Base-by-base conservation (phyloP, 2,113 vertebrate genomes). In the Colinus virginianus region DNA sequence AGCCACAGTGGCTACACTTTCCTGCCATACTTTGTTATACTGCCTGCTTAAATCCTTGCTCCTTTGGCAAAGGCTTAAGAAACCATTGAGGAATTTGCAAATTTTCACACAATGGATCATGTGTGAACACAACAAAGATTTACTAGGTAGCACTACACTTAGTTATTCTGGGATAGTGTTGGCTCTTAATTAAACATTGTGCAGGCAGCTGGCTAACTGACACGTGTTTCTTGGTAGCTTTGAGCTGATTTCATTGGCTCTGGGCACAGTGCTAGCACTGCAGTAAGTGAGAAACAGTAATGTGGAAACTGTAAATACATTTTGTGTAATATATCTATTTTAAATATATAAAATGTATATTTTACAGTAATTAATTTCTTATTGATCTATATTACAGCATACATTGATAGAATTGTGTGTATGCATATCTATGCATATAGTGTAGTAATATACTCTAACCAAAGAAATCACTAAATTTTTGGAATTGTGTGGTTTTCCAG, bases 141-240 rank as follows among this genome's bases (percentile, higher is more conserved):
- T 49, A 38, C 7, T 5, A 4, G 26, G 13, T 8, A 45, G 2
- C 25, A 7, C 64, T 40, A 1, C 3, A 1, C 9, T 19, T 6
- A 36, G 16, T 17, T 53, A 53, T 23, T 42, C 42, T 11, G 38
- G 64, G 53, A 2, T 64, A 42, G 49, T n/a, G 46, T 43, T 76
- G 26, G 8, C 82, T 28, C 46, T 69, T 14, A 0, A 1, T 34
- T 80, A 13, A 67, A 6, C 13, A 7, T 5, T 7, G 28, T 61
- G 51, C 53, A 78, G 49, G 49, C 14, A 5, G 18, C 84, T 72
- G 53, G 40, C 40, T 79, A 38, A 34, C 48, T 32, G 68, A n/a
- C 10, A 8, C 28, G 45, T 26, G 38, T 46, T 62, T 20, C 1
- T 0, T n/a, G 72, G 45, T 45, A 42, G 58, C 76, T 79, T 13